Conservation (phyloP, 1,140 invertebrate genomes). For the Amyelois transitella region DNA sequence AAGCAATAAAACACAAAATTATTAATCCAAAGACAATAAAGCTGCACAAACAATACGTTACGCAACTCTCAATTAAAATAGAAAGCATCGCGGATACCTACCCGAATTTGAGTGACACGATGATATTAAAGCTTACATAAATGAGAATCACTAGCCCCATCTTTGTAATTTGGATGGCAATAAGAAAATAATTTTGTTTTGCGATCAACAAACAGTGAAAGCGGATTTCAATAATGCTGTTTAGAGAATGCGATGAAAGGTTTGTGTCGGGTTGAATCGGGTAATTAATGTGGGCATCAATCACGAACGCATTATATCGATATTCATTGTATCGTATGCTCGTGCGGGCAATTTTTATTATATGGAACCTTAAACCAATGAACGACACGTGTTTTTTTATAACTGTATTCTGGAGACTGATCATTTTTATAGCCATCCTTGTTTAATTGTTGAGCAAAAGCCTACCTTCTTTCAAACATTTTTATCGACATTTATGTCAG, state of each 20-base stretch:
- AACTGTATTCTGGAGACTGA: too few species aligned
- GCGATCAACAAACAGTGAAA: constrained; percentile 47
- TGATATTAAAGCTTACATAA: constrained; percentile 49
- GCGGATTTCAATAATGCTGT: constrained; percentile 51
- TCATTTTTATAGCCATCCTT: too few species aligned
- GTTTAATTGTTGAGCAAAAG: too few species aligned
- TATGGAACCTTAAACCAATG: too few species aligned
- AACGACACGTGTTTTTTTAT: too few species aligned
- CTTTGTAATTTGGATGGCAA: constrained; percentile 46
- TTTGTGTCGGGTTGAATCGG: constrained; percentile 35
- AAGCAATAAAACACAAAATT: neutral
- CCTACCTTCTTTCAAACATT: too few species aligned
- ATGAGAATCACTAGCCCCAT: constrained; percentile 36
- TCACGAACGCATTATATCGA: constrained; percentile 15
- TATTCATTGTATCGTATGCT: neutral
- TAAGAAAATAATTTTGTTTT: constrained; percentile 31
- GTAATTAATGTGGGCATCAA: constrained; percentile 41
- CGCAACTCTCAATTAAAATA: constrained; percentile 17
- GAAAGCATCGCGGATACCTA: constrained; percentile 17
- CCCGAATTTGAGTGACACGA: constrained; percentile 12
- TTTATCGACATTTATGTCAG: too few species aligned
- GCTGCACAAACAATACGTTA: constrained; percentile 12
- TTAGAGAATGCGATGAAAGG: constrained; percentile 37
- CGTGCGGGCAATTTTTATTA: too few species aligned
- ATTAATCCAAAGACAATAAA: constrained; percentile 9